These are phyloP conservation scores for Syrphus vitripennis DNA, from an alignment of 2,888 invertebrate species.

Conservation along the genomic window DNA sequence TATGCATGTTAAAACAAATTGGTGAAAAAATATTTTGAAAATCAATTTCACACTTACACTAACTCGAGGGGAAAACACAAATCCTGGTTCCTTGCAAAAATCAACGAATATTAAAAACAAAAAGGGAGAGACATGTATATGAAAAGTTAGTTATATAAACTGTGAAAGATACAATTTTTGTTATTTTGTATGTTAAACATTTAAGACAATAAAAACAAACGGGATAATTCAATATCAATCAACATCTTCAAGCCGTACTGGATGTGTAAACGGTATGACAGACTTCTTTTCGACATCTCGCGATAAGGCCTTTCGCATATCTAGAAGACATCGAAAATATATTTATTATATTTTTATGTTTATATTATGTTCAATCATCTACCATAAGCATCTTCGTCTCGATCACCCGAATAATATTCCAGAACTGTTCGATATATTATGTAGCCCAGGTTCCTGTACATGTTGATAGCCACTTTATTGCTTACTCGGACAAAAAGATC, in stretches of 20 bases:
- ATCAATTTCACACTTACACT: conserved; percentile 40
- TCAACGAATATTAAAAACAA: conserved; percentile 51
- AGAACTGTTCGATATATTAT: conserved; percentile 97
- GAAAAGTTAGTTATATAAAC: conserved; percentile 34
- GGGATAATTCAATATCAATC: conserved; percentile 82
- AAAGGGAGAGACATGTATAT: not conserved
- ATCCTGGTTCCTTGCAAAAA: conserved; percentile 27
- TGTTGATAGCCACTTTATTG: conserved; percentile 97
- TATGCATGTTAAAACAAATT: not conserved
- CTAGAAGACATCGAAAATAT: no score
- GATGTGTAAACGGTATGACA: conserved; percentile 95
- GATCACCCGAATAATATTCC: conserved; percentile 98
- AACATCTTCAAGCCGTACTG: conserved; percentile 97
- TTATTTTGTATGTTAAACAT: conserved; percentile 37
- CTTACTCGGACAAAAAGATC: conserved; percentile 99
- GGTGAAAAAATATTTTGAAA: no score
- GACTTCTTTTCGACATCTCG: conserved; percentile 95
- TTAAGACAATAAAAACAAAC: not conserved
- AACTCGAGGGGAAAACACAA: not conserved
- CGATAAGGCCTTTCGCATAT: conserved; percentile 99
- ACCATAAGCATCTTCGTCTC: conserved; percentile 99
- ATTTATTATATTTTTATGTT: no score
- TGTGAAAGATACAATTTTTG: conserved; percentile 1
- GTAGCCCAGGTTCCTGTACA: conserved; percentile 98
- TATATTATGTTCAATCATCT: not conserved